A percentile compares a stretch with the other conserved stretches of the same genome.
phyloP scores from a whole-genome alignment of 2,113 vertebrate genomes.

The Tilapia sparmanii region DNA sequence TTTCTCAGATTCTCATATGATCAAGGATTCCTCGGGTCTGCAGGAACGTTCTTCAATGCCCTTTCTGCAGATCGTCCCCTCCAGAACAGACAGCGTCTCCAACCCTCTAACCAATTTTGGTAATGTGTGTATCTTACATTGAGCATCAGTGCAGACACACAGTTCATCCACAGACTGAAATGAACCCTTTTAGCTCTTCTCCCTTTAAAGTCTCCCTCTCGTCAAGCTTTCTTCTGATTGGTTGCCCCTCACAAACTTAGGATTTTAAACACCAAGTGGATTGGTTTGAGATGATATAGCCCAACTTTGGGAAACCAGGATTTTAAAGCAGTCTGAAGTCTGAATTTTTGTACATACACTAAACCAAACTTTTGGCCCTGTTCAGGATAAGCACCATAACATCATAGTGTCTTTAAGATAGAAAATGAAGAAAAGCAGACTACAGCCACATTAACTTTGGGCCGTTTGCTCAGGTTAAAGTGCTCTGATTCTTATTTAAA shows the following conservation, averaged over 20 bases:
- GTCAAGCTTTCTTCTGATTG: neutral
- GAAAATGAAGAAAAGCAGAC: fast-evolving
- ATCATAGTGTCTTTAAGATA: neutral
- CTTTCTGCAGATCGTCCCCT: neutral
- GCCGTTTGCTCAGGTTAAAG: neutral
- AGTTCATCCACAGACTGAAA: neutral
- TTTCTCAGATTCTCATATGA: neutral
- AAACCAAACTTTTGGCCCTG: fast-evolving
- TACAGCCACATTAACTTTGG: neutral
- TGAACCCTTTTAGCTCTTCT: neutral
- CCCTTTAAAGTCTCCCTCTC: neutral
- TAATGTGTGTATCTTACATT: neutral
- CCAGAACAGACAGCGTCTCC: neutral
- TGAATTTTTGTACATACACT: neutral
- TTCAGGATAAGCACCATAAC: neutral
- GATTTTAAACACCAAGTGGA: neutral
- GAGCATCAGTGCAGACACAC: neutral
- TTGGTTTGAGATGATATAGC: neutral
- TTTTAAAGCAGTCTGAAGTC: neutral
- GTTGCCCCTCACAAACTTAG: neutral
- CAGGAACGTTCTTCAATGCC: neutral
- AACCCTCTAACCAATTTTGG: fast-evolving
- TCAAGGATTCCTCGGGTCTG: fast-evolving
- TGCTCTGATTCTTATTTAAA: neutral
- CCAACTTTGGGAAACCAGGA: neutral